phyloP scores from a whole-genome alignment of 2,888 invertebrate species.

The Dastarcus helophoroides region DNA sequence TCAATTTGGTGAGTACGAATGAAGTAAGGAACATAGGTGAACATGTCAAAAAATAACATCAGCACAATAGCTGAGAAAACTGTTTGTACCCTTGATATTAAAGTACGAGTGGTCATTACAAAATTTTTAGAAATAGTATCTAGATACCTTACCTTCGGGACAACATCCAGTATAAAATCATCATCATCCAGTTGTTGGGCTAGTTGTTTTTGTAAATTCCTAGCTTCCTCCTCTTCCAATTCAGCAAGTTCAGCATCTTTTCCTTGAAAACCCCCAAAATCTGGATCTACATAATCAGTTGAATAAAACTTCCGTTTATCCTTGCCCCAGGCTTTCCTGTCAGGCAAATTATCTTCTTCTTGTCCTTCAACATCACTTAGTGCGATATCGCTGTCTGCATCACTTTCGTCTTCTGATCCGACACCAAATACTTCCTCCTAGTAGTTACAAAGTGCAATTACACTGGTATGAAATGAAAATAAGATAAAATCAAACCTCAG shows the following conservation, averaged over 20 bases:
- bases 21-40: too few relatives aligned
- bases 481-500: constrained; percentile 21
- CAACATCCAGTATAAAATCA: constrained; percentile 56
- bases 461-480: constrained; percentile 3
- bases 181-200: constrained; percentile 67
- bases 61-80: too few relatives aligned
- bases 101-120: too few relatives aligned
- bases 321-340: constrained; percentile 81
- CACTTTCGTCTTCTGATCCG: constrained; percentile 33
- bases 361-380: constrained; percentile 71
- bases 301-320: constrained; percentile 69
- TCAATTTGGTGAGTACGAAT: too few relatives aligned
- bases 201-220: constrained; percentile 64
- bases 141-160: constrained; percentile 35
- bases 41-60: too few relatives aligned
- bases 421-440: constrained; percentile 54
- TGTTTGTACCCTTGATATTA: too few relatives aligned
- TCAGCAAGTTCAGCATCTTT: constrained; percentile 63
- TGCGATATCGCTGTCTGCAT: constrained; percentile 41
- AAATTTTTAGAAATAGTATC: too few relatives aligned
- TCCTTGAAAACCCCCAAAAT: constrained; percentile 57
- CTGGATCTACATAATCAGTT: constrained; percentile 81
- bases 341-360: constrained; percentile 57
- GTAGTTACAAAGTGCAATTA: constrained; percentile 8
- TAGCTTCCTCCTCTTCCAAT: constrained; percentile 75